Evolutionary conservation across 2,113 vertebrate genomes (phyloP).

Genomic region (Pithys albifrons): DNA sequence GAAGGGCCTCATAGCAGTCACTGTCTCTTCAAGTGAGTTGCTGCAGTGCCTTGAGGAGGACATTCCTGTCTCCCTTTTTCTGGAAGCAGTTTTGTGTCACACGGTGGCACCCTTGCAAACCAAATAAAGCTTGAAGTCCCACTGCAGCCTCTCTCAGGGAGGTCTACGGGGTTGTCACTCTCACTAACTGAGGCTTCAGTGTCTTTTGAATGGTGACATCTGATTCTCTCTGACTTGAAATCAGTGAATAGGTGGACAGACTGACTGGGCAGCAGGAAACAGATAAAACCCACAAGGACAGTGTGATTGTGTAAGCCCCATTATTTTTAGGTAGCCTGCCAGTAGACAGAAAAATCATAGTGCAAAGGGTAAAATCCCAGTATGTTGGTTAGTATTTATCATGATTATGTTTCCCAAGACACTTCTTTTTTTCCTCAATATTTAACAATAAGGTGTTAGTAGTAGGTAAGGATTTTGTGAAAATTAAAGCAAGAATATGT

Average conservation of each 20-base stretch:
- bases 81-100: not conserved
- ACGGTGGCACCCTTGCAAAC: constrained; percentile 45
- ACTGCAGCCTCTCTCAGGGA: not conserved
- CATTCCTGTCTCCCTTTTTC: not conserved
- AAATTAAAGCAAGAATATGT: not conserved
- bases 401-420: not conserved
- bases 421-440: not conserved
- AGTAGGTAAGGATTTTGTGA: not conserved
- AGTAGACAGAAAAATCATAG: not conserved
- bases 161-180: not conserved
- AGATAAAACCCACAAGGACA: not conserved
- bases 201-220: not conserved
- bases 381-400: not conserved
- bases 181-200: not conserved
- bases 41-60: not conserved
- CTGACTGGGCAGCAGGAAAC: not conserved
- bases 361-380: not conserved
- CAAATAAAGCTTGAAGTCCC: not conserved
- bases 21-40: not conserved
- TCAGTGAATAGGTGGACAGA: not conserved
- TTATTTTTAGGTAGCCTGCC: not conserved
- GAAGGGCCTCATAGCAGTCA: not conserved
- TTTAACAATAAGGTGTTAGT: not conserved
- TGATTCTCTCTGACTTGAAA: not conserved
- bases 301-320: not conserved